These are phyloP conservation scores for Cervus canadensis DNA, from an alignment of 2,113 vertebrate genomes.

Conservation along the genomic window DNA sequence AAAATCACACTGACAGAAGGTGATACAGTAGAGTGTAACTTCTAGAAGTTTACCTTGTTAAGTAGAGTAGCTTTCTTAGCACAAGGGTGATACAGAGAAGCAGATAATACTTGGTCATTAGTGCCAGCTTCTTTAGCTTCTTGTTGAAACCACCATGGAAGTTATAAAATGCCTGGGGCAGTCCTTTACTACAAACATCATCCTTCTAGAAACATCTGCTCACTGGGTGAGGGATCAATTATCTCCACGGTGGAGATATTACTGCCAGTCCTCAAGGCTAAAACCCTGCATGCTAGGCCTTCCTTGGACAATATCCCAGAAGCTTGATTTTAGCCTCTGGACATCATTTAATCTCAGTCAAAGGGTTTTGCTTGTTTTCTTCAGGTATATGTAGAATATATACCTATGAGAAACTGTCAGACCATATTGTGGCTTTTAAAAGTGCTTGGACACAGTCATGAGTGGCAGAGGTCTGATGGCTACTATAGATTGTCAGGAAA, in stretches of 20 bases:
- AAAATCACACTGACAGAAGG: neutral
- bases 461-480: neutral
- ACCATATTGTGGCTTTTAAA: conserved; percentile 1
- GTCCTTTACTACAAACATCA: neutral
- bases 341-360: conserved; percentile 55
- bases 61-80: neutral
- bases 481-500: no score
- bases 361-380: conserved; percentile 28
- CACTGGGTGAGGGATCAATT: neutral
- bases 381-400: neutral
- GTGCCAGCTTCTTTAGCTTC: neutral
- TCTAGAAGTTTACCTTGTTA: neutral
- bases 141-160: neutral
- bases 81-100: neutral
- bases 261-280: neutral
- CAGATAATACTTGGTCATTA: neutral
- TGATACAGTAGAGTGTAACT: neutral
- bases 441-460: neutral
- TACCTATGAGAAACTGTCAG: conserved; percentile 49
- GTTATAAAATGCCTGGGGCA: neutral
- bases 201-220: conserved; percentile 46
- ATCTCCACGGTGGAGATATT: neutral
- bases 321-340: conserved; percentile 69
- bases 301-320: conserved; percentile 11
- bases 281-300: neutral